A percentile compares a stretch with the other conserved stretches of the same genome.
Conservation (phyloP, 1,140 invertebrate species). For the Drosophila parabipectinata region DNA sequence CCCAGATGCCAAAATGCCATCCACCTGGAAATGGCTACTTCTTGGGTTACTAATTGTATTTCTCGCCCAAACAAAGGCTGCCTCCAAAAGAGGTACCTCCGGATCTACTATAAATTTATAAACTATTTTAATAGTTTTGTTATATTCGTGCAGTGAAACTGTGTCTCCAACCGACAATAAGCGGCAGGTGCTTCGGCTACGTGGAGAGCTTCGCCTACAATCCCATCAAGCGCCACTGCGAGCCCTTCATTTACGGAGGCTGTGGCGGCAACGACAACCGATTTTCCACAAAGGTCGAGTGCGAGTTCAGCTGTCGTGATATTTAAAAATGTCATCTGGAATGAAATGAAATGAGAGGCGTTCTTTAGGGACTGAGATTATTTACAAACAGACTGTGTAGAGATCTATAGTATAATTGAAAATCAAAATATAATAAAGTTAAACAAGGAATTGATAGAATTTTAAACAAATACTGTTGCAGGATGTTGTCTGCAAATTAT, state of each 20-base stretch:
- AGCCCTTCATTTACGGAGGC: slow-evolving; percentile 74
- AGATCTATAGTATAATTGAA: neutral
- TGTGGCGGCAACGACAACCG: slow-evolving; percentile 94
- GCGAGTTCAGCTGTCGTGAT: slow-evolving; percentile 89
- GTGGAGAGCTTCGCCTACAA: slow-evolving; percentile 75
- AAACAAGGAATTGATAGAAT: neutral
- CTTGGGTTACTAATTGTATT: slow-evolving; percentile 20
- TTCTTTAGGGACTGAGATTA: slow-evolving; percentile 1
- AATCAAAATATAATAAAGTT: neutral
- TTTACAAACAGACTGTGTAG: neutral
- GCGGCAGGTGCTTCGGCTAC: slow-evolving; percentile 69
- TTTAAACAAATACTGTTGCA: neutral
- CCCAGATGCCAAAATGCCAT: slow-evolving; percentile 40
- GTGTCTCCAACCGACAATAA: slow-evolving; percentile 68
- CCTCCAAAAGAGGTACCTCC: slow-evolving; percentile 58
- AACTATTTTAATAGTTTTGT: neutral
- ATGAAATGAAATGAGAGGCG: neutral
- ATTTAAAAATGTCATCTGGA: slow-evolving; percentile 33
- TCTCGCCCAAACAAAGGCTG: slow-evolving; percentile 14
- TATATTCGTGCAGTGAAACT: slow-evolving; percentile 51
- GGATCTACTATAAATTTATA: neutral
- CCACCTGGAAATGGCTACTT: slow-evolving; percentile 40
- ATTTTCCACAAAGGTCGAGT: slow-evolving; percentile 88
- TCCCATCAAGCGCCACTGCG: slow-evolving; percentile 68
- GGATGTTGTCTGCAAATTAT: no score